Evolutionary conservation across 2,888 invertebrate species (phyloP).

Genomic region (Trichopoda pennipes): DNA sequence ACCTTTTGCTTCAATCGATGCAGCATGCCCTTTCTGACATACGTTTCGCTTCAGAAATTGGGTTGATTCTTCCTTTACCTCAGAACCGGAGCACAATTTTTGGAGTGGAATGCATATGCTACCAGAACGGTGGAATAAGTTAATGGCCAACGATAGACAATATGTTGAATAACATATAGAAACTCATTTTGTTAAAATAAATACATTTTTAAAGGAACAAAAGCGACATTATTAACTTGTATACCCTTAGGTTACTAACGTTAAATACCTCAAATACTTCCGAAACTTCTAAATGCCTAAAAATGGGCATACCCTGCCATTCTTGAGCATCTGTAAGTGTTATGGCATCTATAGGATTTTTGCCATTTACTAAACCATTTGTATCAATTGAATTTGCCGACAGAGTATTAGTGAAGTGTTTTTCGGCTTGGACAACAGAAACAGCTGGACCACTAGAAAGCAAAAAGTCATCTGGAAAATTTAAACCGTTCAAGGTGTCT

Average conservation of each 20-base stretch:
- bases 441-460: constrained; percentile 75
- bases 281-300: constrained; percentile 82
- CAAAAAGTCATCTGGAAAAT: constrained; percentile 83
- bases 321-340: constrained; percentile 81
- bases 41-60: too few species aligned
- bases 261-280: constrained; percentile 80
- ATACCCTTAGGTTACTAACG: too few species aligned
- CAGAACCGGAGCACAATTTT: too few species aligned
- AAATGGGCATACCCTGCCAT: constrained; percentile 81
- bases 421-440: constrained; percentile 81
- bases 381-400: constrained; percentile 78
- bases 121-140: too few species aligned
- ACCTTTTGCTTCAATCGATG: too few species aligned
- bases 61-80: too few species aligned
- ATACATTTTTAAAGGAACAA: too few species aligned
- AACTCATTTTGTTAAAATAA: too few species aligned
- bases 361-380: constrained; percentile 80
- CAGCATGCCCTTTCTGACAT: too few species aligned
- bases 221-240: not conserved
- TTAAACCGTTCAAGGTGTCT: constrained; percentile 81
- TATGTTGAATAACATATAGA: too few species aligned
- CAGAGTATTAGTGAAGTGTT: constrained; percentile 81
- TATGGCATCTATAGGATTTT: constrained; percentile 81
- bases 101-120: too few species aligned
- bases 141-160: too few species aligned